A percentile compares a stretch with the other conserved stretches of the same genome.
Evolutionary conservation across 2,797 vertebrate genomes (phyloP).

Genomic region (Diplodus sargus): DNA sequence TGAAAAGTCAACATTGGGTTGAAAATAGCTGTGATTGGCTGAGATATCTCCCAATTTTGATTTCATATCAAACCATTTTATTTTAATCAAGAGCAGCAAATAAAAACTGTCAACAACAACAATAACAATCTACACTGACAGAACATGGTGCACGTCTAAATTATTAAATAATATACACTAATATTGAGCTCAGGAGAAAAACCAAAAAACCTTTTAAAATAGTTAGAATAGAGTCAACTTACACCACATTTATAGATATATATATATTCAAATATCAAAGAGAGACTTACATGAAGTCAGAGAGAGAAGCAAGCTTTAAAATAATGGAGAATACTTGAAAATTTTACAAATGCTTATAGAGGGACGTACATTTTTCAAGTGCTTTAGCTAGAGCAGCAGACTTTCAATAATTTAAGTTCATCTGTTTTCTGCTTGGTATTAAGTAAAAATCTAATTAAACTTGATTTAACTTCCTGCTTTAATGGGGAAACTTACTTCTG

Average conservation of each 20-base stretch:
- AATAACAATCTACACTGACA: neutral
- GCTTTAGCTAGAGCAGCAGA: neutral
- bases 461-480: neutral
- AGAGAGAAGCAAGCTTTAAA: too few species aligned
- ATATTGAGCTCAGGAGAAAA: neutral
- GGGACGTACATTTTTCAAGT: too few species aligned
- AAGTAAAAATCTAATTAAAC: neutral
- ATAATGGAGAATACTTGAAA: too few species aligned
- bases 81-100: slow-evolving; percentile 7
- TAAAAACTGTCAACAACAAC: neutral
- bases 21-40: slow-evolving; percentile 31
- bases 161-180: neutral
- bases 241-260: neutral
- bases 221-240: neutral
- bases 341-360: too few species aligned
- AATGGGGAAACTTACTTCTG: neutral
- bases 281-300: too few species aligned
- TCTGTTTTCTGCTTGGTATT: neutral
- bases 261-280: neutral
- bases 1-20: neutral
- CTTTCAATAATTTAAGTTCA: neutral
- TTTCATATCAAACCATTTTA: slow-evolving; percentile 23
- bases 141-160: neutral
- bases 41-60: slow-evolving; percentile 9
- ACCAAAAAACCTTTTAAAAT: neutral